Evolutionary conservation across 2,888 invertebrate genomes (phyloP), one percentile per base, ranked within the genome.

Genomic region (Antheraea yamamai): DNA sequence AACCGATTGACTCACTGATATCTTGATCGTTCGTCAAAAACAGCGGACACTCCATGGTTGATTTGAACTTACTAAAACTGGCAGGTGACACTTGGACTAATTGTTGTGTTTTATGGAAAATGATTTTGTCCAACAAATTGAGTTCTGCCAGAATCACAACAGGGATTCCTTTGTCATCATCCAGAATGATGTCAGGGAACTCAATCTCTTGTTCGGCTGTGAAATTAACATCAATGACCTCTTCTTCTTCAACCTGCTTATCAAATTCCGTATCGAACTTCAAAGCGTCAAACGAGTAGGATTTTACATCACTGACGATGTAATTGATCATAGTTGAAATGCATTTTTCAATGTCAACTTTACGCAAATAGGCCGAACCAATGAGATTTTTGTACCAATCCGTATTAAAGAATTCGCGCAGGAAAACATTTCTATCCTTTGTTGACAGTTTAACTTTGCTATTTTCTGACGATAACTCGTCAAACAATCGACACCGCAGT

Each of bases 161-260:
- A 74, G 89, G 88, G 2, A 89, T 81, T 77, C 87, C 88, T 81
- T 83, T 88, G 0, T 88, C 85, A 68, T 87, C 84, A 14, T 82
- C 82, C 26, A 86, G 72, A 78, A 89, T 88, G 7, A 89, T 81
- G 75, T 89, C 89, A 73, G 88, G 89, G 58, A 89, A 89, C 52
- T 79, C 79, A 20, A 88, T 87, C 81, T 87, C 85, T 81, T 86
- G 83, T 73, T 85, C 87, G 12, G 79, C 26, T 73, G 79, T 55
- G 55, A 88, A 87, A 76, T 85, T 76, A 0, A 86, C 79, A 74
- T 87, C 80, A 23, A 80, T 79, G 1, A 86, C 81, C 8, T 73
- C 76, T 75, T 87, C 84, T 74, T 87, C 85, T 72, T 77, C 77
- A 35, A 83, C 76, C 7, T 75, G 12, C 0, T 77, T 76, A 4